Base-by-base conservation (phyloP, 2,797 vertebrate species). In the Xerus rutilus region DNA sequence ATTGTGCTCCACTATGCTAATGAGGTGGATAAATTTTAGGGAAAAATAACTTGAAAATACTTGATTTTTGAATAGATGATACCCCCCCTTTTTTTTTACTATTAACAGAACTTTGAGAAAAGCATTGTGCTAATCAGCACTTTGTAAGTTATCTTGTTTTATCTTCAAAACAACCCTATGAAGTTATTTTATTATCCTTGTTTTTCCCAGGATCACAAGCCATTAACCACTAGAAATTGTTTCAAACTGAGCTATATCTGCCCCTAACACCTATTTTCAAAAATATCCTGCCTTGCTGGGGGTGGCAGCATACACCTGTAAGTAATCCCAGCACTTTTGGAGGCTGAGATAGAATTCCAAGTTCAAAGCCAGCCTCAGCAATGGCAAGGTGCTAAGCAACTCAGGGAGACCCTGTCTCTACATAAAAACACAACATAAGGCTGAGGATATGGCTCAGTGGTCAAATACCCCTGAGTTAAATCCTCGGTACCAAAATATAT, bases 31-130 rank as follows among this genome's bases (percentile, higher is more conserved):
- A 91, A 59, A 69, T 77, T 59, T 59, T 25, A 64, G 20, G 57
- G 72, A 47, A 89, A 96, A 83, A n/a, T 3, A 87, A 91, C 39
- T 86, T 64, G 28, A 72, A 87, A 93, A 70, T 76, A 76, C 70
- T 81, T 87, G 14, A 83, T 83, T 87, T 87, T 90, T 90, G 39
- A 43, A 89, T 47, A 89, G n/a, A 43, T 4, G 59, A 79, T 23
- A 57, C 17, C 18, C 20, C 49, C 49, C 23, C 35, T 39, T 1
- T 30, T 90, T 96, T 93, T 78, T 67, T 74, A 54, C 49, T 62
- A 45, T 49, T 65, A 65, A 73, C 5, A 52, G n/a, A 65, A 35
- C 52, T 70, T 1, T 93, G 49, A 81, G 43, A 72, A 62, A 94
- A 35, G 9, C 52, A 86, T 39, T 49, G 47, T 74, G 69, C 59